phyloP scores from a whole-genome alignment of 2,113 vertebrate species.

The Semnornis frantzii region DNA sequence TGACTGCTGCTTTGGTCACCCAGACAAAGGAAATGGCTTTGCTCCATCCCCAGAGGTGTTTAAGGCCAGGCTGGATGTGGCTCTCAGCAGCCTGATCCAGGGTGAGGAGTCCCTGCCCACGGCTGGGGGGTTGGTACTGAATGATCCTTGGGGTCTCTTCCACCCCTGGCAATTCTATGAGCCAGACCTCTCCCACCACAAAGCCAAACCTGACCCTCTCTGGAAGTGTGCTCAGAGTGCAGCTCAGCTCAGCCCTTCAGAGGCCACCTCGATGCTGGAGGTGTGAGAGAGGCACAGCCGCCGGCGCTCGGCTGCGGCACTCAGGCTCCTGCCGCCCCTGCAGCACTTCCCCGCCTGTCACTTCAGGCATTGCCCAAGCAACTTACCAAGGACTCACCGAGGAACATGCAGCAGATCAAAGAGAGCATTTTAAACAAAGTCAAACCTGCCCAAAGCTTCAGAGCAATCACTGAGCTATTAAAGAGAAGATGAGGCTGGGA shows the following conservation, averaged over 20 bases:
- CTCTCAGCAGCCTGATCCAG: too few species aligned
- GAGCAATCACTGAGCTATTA: not conserved
- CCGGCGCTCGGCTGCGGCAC: fast-evolving
- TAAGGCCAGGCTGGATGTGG: too few species aligned
- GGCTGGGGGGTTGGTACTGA: too few species aligned
- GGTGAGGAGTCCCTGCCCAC: too few species aligned
- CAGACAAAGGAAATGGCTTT: conserved; percentile 75
- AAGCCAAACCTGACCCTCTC: too few species aligned
- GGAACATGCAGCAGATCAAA: not conserved
- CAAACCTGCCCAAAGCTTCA: not conserved
- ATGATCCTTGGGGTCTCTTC: too few species aligned
- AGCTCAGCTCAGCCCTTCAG: not conserved
- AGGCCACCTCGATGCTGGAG: not conserved
- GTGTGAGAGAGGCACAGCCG: not conserved
- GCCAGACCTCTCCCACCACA: not conserved
- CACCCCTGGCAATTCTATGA: too few species aligned
- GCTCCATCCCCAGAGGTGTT: not conserved
- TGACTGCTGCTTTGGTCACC: conserved; percentile 86
- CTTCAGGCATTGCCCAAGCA: not conserved
- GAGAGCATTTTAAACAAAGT: not conserved
- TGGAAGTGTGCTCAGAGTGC: fast-evolving
- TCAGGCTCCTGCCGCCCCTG: fast-evolving
- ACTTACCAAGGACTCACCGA: not conserved
- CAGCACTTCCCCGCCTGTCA: not conserved
- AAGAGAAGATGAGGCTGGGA: not conserved